Evolutionary conservation across 2,113 vertebrate genomes (phyloP).

Genomic region (Suncus etruscus): DNA sequence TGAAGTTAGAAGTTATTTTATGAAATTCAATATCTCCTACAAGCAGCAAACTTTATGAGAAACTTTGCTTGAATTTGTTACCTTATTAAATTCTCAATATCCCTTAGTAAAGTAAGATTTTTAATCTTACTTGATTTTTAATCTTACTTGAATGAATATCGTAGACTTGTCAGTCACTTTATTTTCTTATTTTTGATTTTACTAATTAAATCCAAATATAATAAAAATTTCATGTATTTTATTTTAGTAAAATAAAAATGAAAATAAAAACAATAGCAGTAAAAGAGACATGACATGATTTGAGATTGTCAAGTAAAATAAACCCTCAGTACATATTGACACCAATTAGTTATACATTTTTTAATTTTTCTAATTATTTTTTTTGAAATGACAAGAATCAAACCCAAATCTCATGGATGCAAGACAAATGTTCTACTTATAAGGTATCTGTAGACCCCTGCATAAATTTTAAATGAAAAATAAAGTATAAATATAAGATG

Average conservation of each 20-base stretch:
- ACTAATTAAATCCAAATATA: neutral
- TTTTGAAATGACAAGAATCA: no score
- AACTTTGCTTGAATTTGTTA: neutral
- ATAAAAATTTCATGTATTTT: neutral
- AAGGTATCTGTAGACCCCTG: no score
- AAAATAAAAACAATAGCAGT: neutral
- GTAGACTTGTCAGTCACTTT: neutral
- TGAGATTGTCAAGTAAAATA: slow-evolving; percentile 29
- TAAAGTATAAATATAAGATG: neutral
- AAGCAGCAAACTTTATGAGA: neutral
- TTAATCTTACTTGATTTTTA: no score
- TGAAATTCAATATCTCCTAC: neutral
- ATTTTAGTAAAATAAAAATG: neutral
- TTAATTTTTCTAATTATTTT: neutral
- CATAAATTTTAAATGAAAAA: neutral
- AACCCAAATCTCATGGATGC: no score
- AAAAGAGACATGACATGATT: neutral
- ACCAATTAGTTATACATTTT: neutral
- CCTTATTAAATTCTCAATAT: neutral
- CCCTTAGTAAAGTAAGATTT: neutral
- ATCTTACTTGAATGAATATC: neutral
- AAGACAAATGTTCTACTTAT: no score
- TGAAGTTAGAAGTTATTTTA: neutral
- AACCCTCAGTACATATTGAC: neutral
- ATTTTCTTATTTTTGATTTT: neutral